A percentile compares a stretch with the other conserved stretches of the same genome.
These are phyloP conservation scores for Rhagoletis zephyria DNA, from an alignment of 1,140 invertebrate genomes.

Conservation along the genomic window DNA sequence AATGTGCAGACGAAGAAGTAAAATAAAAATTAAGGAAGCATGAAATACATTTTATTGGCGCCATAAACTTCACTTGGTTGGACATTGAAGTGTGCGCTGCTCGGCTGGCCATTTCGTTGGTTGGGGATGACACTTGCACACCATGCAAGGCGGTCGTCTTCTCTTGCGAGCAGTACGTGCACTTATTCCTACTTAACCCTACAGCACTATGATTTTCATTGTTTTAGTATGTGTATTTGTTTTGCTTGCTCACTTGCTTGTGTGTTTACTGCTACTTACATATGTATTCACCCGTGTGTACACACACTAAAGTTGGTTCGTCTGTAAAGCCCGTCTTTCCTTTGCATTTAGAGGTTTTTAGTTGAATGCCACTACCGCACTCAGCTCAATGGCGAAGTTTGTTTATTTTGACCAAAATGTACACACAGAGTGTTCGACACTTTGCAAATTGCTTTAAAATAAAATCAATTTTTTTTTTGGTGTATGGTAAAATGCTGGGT, in stretches of 20 bases:
- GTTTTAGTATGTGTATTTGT: conserved; percentile 20
- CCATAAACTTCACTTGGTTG: conserved; percentile 73
- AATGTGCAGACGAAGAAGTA: conserved; percentile 23
- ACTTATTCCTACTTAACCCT: conserved; percentile 21
- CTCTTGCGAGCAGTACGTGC: neutral
- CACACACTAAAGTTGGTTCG: conserved; percentile 22
- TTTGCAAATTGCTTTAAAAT: conserved; percentile 29
- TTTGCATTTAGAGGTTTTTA: conserved; percentile 26
- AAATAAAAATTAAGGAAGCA: conserved; percentile 74
- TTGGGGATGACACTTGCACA: neutral
- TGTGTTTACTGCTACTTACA: neutral
- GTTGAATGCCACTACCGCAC: neutral
- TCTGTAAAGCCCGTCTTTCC: neutral
- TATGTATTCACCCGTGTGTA: neutral
- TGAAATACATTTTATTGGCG: conserved; percentile 74
- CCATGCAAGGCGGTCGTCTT: neutral
- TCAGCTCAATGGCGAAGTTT: conserved; percentile 18
- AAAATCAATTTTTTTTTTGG: neutral
- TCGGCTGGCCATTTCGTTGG: neutral
- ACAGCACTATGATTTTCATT: conserved; percentile 21
- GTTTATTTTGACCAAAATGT: conserved; percentile 10
- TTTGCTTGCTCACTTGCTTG: neutral
- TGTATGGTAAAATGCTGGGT: neutral
- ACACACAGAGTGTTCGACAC: conserved; percentile 23
- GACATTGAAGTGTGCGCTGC: conserved; percentile 68